These are phyloP conservation scores for Amphiduros pacificus DNA, from an alignment of 2,888 invertebrate species.

Conservation along the genomic window DNA sequence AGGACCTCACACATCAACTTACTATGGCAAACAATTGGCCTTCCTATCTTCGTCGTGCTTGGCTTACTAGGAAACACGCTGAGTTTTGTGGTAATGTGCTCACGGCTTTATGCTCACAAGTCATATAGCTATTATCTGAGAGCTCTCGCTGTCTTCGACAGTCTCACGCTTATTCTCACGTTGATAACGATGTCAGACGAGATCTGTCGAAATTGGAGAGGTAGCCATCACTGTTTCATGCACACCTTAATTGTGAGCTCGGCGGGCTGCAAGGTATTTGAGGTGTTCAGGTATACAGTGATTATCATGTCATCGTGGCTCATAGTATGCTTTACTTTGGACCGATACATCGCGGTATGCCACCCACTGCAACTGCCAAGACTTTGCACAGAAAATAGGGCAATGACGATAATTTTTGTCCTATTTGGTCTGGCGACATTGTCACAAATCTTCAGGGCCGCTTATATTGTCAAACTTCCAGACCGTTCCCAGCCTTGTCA, in stretches of 20 bases:
- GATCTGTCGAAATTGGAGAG: background rate
- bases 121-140: constrained; percentile 28
- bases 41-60: background rate
- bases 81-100: constrained; percentile 23
- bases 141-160: constrained; percentile 26
- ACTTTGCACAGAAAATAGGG: constrained; percentile 20
- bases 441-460: constrained; percentile 19
- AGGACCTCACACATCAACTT: too few relatives aligned
- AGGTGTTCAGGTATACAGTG: constrained; percentile 22
- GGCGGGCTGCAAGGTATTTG: constrained; percentile 21
- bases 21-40: too few relatives aligned
- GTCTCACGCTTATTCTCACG: constrained; percentile 17
- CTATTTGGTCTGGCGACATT: constrained; percentile 7
- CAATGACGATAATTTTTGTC: constrained; percentile 10
- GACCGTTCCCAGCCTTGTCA: constrained; percentile 17
- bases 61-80: constrained; percentile 20
- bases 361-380: constrained; percentile 20
- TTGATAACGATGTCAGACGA: constrained; percentile 7
- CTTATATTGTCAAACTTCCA: constrained; percentile 6
- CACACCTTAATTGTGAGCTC: background rate
- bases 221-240: background rate
- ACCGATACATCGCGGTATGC: constrained; percentile 27
- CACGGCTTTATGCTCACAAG: constrained; percentile 18
- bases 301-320: constrained; percentile 27
- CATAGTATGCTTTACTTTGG: constrained; percentile 26